phyloP scores from a whole-genome alignment of 1,140 invertebrate genomes.

The Drosophila pandora region DNA sequence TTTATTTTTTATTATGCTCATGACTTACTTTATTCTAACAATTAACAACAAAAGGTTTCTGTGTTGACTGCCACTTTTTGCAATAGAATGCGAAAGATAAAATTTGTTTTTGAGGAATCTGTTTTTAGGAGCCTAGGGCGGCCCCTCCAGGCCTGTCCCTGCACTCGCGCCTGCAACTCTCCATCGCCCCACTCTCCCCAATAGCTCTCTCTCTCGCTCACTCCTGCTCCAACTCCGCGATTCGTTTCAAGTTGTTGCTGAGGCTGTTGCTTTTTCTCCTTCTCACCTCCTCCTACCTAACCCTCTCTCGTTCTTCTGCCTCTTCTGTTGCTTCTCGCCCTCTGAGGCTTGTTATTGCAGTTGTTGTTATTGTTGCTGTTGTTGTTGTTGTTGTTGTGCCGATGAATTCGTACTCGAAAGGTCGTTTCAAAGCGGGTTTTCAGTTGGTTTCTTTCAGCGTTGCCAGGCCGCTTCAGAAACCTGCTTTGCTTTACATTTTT shows the following conservation, averaged over 20 bases:
- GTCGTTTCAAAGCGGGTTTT: conserved; percentile 83
- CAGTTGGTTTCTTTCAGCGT: conserved; percentile 52
- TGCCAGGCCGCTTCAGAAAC: conserved; percentile 76
- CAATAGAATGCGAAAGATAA: not conserved
- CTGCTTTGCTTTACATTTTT: conserved; percentile 82
- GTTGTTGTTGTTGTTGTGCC: conserved; percentile 65
- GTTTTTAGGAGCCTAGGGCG: not conserved
- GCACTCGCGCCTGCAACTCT: conserved; percentile 30
- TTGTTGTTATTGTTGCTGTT: conserved; percentile 59
- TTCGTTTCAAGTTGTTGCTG: conserved; percentile 73
- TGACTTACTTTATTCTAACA: not conserved
- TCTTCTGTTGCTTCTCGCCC: conserved; percentile 17
- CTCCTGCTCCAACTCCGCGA: conserved; percentile 17
- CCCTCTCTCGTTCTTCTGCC: conserved; percentile 7
- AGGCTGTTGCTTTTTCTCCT: conserved; percentile 58
- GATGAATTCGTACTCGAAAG: conserved; percentile 83
- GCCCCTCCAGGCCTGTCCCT: conserved; percentile 15
- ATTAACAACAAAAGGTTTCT: not conserved
- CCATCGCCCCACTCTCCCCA: not conserved
- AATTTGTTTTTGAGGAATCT: not conserved
- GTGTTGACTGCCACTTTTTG: conserved; percentile 3
- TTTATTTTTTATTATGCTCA: not conserved
- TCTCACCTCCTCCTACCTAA: conserved; percentile 6
- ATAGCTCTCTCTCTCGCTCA: conserved; percentile 2
- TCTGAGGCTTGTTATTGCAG: conserved; percentile 28